Base-by-base conservation (phyloP, 2,888 invertebrate species). In the Argyresthia goedartella region DNA sequence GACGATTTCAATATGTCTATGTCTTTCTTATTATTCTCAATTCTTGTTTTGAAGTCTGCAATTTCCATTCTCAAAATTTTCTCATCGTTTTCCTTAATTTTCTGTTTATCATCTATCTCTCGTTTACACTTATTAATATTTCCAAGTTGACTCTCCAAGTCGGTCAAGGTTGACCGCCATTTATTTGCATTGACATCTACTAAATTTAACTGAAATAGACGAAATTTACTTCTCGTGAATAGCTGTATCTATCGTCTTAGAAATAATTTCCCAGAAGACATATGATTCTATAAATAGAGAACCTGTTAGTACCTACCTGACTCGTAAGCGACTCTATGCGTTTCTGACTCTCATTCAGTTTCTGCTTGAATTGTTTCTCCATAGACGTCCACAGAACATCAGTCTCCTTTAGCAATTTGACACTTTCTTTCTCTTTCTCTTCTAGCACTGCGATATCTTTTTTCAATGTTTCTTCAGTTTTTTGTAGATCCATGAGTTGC, bases 391-490 rank as follows among this genome's bases (percentile, higher is more conserved):
- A 89, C 69, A 90, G 81, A 48, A 81, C 76, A 53, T 90, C 90
- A 0, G 89, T 89, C 57, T 89, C 73, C 61, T 88, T 88, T 44
- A 91, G 61, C 8, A 88, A 70, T 47, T 78, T 67, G 52, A 85
- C 69, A 48, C 90, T 90, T 1, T 88, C 80, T 52, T 80, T 82
- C 61, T 92, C 91, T 34, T 88, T 86, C 1, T 84, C 65, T 62
- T 92, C 91, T 49, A 92, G 69, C 50, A 87, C 81, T 55, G 75
- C 74, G 33, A 93, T 88, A 56, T 90, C 88, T 0, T 62, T 73
- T 56, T 82, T 82, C 58, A 91, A 76, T 25, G 77, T 68, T 46
- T 86, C 74, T 58, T 91, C 90, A n/a, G 81, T 74, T 46, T 72
- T 66, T 41, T 85, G 75, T 13, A 92, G 69, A 7, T 88, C 82